phyloP scores from a whole-genome alignment of 2,888 invertebrate genomes.

The Mellilla xanthometata region DNA sequence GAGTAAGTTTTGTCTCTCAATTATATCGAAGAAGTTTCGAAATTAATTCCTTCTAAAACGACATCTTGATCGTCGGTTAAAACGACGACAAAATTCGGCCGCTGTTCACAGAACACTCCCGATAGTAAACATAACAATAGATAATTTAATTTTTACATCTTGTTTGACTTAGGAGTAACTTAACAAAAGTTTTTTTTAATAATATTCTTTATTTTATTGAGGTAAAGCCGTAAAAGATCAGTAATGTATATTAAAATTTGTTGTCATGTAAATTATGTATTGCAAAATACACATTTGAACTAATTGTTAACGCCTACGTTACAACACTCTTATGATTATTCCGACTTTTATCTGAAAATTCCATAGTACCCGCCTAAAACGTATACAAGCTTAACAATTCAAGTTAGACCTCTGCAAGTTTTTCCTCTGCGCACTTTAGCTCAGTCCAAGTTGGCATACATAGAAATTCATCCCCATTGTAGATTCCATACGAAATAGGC shows the following conservation, averaged over 20 bases:
- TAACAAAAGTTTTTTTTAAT: slow-evolving; percentile 15
- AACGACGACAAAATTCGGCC: slow-evolving; percentile 90
- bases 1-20: too few relatives aligned
- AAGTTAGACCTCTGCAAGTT: not conserved
- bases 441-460: slow-evolving; percentile 9
- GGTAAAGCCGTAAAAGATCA: too few relatives aligned
- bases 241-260: too few relatives aligned
- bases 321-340: too few relatives aligned
- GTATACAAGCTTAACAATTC: too few relatives aligned
- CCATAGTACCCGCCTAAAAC: too few relatives aligned
- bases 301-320: too few relatives aligned
- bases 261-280: too few relatives aligned
- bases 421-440: slow-evolving; percentile 5
- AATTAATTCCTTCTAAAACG: slow-evolving; percentile 88
- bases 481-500: slow-evolving; percentile 7
- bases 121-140: slow-evolving; percentile 54
- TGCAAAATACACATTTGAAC: too few relatives aligned
- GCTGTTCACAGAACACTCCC: slow-evolving; percentile 41
- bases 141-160: slow-evolving; percentile 66
- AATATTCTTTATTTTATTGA: slow-evolving; percentile 45
- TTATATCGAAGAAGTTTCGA: too few relatives aligned
- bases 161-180: slow-evolving; percentile 36
- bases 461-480: slow-evolving; percentile 6
- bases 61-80: slow-evolving; percentile 94
- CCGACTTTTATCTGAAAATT: too few relatives aligned